Conservation (phyloP, 2,797 vertebrate genomes). For the Iguana delicatissima region DNA sequence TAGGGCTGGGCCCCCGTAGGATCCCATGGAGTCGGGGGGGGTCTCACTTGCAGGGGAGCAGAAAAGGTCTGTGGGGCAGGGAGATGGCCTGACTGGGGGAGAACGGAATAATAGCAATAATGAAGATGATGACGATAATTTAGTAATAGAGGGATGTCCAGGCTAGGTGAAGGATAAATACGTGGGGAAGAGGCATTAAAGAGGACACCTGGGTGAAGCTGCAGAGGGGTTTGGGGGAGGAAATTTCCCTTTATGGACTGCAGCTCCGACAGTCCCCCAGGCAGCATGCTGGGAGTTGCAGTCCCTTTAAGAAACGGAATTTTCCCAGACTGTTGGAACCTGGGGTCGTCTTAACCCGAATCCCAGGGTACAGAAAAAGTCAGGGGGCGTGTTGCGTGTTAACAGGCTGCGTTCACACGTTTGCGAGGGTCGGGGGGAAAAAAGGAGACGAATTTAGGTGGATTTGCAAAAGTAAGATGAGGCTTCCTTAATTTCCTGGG, state of each 20-base stretch:
- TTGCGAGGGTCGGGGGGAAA: too few species aligned
- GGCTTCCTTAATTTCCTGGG: too few species aligned
- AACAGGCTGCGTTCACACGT: neutral
- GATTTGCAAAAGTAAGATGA: too few species aligned
- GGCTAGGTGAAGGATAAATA: neutral
- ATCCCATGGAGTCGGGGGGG: too few species aligned
- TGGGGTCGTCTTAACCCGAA: neutral
- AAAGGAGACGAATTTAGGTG: neutral
- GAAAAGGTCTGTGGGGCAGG: neutral
- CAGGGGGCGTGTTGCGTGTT: neutral
- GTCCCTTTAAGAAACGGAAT: neutral
- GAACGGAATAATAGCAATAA: neutral
- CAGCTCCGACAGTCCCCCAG: neutral
- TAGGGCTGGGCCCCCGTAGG: too few species aligned
- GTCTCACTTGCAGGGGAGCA: too few species aligned
- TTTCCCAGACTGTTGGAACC: neutral
- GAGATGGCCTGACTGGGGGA: neutral
- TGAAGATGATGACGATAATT: too few species aligned
- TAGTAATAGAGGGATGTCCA: too few species aligned
- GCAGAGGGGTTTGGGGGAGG: neutral
- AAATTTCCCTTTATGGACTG: neutral
- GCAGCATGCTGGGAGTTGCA: neutral
- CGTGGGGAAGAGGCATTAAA: neutral
- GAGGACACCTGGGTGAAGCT: neutral
- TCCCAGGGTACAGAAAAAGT: fast-evolving